Conservation (phyloP, 2,797 vertebrate species). For the Hipposideros larvatus region DNA sequence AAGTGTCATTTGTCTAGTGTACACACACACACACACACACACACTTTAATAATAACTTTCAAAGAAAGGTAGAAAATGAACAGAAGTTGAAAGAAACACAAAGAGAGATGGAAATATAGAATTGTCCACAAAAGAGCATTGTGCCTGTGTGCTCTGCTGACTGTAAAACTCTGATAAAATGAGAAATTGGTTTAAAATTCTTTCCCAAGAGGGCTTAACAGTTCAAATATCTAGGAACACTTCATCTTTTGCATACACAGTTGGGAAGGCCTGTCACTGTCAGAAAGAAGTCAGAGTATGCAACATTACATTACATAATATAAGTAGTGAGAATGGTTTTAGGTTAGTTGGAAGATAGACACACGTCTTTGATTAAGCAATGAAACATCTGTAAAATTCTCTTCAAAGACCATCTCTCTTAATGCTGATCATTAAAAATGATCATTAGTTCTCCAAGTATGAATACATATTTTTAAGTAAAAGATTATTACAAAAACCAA, state of each 20-base stretch:
- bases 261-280: not conserved
- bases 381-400: not conserved
- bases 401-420: not conserved
- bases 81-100: constrained; percentile 34
- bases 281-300: not conserved
- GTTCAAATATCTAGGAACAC: not conserved
- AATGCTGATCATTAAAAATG: not conserved
- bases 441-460: not conserved
- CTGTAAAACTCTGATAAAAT: not conserved
- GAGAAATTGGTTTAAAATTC: not conserved
- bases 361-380: not conserved
- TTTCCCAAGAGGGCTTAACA: not conserved
- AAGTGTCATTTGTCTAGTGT: constrained; percentile 5
- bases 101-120: not conserved
- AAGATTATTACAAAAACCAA: not conserved
- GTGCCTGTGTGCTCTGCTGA: not conserved
- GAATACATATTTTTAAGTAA: not conserved
- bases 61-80: constrained; percentile 27
- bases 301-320: not conserved
- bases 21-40: not conserved
- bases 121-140: not conserved
- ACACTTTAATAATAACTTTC: constrained; percentile 4
- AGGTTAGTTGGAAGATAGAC: not conserved
- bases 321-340: not conserved
- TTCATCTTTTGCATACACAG: not conserved